phyloP scores from a whole-genome alignment of 2,888 invertebrate species.

The Eulithis testata region DNA sequence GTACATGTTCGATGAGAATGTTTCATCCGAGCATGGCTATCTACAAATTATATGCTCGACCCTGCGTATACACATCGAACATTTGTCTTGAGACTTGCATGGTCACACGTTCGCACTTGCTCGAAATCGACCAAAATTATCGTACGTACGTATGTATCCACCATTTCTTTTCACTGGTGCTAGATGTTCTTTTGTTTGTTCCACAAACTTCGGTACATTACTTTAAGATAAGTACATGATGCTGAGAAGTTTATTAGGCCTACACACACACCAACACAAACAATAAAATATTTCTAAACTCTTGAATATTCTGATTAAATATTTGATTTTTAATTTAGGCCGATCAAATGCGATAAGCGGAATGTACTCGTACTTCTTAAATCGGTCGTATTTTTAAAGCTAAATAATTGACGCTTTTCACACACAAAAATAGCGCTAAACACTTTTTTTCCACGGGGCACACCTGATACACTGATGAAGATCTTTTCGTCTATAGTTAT shows the following conservation, averaged over 20 bases:
- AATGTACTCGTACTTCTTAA: conserved; percentile 30
- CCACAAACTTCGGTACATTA: too few relatives aligned
- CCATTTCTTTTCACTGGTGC: too few relatives aligned
- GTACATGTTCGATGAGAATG: too few relatives aligned
- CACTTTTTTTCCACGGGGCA: too few relatives aligned
- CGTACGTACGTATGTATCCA: too few relatives aligned
- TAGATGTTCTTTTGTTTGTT: too few relatives aligned
- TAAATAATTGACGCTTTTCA: conserved; percentile 51
- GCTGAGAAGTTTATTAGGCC: conserved; percentile 9
- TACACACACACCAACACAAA: background rate
- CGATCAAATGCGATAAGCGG: conserved; percentile 13
- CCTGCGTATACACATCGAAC: too few relatives aligned
- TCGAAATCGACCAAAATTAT: too few relatives aligned
- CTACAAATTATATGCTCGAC: too few relatives aligned
- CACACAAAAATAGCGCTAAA: background rate
- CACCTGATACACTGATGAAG: background rate
- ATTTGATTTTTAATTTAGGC: conserved; percentile 2
- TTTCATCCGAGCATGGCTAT: too few relatives aligned
- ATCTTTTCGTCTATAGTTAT: background rate
- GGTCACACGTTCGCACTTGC: too few relatives aligned
- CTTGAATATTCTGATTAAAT: background rate
- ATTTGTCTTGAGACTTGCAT: too few relatives aligned
- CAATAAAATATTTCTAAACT: background rate
- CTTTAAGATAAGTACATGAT: conserved; percentile 8
- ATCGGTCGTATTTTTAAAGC: conserved; percentile 52